These are phyloP conservation scores for Carassius carassius DNA, from an alignment of 2,113 vertebrate species.

Conservation along the genomic window DNA sequence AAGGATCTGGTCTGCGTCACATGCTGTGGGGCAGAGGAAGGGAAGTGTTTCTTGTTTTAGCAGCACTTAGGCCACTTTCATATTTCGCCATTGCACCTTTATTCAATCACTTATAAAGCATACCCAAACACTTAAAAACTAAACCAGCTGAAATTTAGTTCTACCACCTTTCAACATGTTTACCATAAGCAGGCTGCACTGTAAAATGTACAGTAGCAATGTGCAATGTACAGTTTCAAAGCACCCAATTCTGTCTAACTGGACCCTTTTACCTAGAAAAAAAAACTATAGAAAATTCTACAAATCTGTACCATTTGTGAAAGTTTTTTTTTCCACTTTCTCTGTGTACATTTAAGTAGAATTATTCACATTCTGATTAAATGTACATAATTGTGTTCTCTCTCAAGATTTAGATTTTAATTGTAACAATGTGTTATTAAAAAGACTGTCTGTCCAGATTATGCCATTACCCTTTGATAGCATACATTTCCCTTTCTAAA, in stretches of 20 bases:
- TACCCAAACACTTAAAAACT: constrained; percentile 21
- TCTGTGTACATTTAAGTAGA: background rate
- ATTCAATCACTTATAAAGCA: constrained; percentile 31
- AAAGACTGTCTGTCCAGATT: background rate
- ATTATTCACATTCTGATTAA: background rate
- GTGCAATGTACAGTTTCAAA: constrained; percentile 1
- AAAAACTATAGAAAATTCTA: background rate
- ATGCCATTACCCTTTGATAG: background rate
- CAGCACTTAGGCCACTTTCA: constrained; percentile 46
- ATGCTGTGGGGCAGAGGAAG: constrained; percentile 57
- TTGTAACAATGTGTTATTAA: background rate
- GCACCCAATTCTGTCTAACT: background rate
- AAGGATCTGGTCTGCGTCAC: constrained; percentile 76
- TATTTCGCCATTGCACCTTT: constrained; percentile 36
- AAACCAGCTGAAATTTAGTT: background rate
- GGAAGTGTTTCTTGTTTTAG: constrained; percentile 44
- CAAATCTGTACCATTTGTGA: background rate
- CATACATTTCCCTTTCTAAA: background rate
- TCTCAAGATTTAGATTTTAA: background rate
- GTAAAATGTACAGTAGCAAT: background rate
- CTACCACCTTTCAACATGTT: background rate
- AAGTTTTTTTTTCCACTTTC: no score
- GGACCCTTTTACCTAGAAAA: background rate
- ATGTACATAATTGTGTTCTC: no score
- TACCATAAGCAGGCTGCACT: background rate